Evolutionary conservation across 2,113 vertebrate species (phyloP), one percentile per base, ranked within the genome.

Genomic region (Haplochromis vanheusdeni): DNA sequence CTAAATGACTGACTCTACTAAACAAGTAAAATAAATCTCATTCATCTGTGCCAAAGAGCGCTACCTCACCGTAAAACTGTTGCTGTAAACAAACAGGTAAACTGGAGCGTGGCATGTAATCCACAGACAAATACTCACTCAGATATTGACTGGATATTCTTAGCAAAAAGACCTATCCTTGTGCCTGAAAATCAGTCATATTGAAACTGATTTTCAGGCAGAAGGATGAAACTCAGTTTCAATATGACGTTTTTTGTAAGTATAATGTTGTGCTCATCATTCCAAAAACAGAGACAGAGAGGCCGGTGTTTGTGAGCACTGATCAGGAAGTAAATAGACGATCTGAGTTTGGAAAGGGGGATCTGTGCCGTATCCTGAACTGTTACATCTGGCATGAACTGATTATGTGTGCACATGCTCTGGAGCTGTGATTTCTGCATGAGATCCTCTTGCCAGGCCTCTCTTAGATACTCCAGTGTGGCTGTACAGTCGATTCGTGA

Each of bases 71-170:
- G 3, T 70, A 70, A 70, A 70, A 70, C 37, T 14, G n/a, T 23
- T 42, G 35, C 65, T 70, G 65, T 40, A 70, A 9, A 42, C 3
- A 42, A 70, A 9, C 35, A 23, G 65, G n/a, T 40, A 70, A 70
- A 70, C 35, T 70, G n/a, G 35, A 70, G 62, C 5, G 3, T 9
- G 11, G 35, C 19, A 68, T 23, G 62, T 40, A 68, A 70, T 42
- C 37, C 37, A 65, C 60, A 65, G 10, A n/a, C 60, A 65, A 65
- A 65, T 65, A 65, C 31, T n/a, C 31, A 65, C 31, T 65, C 31
- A n/a, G 60, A n/a, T 65, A 65, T 37, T 65, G 17, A 65, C 7
- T 37, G 40, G 68, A 23, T 28, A 45, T 42, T 42, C 3, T 23
- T 70, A 42, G 65, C 65, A 42, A 70, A 70, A 28, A 45, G 37